phyloP scores from a whole-genome alignment of 2,797 vertebrate genomes.

The Chaunax sp. region DNA sequence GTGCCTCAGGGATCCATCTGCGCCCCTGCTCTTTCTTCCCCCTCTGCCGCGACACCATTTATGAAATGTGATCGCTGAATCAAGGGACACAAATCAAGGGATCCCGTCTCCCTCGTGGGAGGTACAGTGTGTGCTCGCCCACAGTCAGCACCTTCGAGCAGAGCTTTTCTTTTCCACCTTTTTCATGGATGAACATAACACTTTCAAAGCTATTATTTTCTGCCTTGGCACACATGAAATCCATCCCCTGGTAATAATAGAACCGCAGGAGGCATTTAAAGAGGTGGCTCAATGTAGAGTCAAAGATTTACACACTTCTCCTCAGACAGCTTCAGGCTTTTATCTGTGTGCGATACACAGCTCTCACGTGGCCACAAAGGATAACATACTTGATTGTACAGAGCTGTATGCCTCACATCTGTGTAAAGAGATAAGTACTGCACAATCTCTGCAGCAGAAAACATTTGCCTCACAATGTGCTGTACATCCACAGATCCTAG shows the following conservation, averaged over 20 bases:
- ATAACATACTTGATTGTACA: slow-evolving; percentile 12
- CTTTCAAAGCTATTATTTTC: slow-evolving; percentile 72
- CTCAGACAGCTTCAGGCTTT: slow-evolving; percentile 51
- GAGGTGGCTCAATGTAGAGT: slow-evolving; percentile 54
- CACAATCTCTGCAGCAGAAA: neutral
- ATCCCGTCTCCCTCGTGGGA: slow-evolving; percentile 49
- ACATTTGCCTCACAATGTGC: no score
- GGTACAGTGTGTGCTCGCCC: slow-evolving; percentile 14
- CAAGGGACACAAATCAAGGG: slow-evolving; percentile 70
- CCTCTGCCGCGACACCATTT: slow-evolving; percentile 32
- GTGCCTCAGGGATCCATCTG: slow-evolving; percentile 75
- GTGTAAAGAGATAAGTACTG: slow-evolving; percentile 33
- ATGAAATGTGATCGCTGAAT: slow-evolving; percentile 68
- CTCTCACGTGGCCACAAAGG: slow-evolving; percentile 34
- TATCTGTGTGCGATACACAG: slow-evolving; percentile 51
- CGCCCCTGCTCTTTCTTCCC: slow-evolving; percentile 36
- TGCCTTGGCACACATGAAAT: slow-evolving; percentile 71
- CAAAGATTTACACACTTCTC: slow-evolving; percentile 58
- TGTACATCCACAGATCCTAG: no score
- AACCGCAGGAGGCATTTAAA: slow-evolving; percentile 51
- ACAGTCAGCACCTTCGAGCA: slow-evolving; percentile 54
- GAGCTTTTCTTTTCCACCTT: slow-evolving; percentile 31
- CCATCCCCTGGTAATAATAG: slow-evolving; percentile 60
- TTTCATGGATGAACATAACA: slow-evolving; percentile 32
- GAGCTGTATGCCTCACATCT: slow-evolving; percentile 33